These are phyloP conservation scores for Xyliphius kryptos DNA, from an alignment of 2,113 vertebrate genomes.

Conservation along the genomic window DNA sequence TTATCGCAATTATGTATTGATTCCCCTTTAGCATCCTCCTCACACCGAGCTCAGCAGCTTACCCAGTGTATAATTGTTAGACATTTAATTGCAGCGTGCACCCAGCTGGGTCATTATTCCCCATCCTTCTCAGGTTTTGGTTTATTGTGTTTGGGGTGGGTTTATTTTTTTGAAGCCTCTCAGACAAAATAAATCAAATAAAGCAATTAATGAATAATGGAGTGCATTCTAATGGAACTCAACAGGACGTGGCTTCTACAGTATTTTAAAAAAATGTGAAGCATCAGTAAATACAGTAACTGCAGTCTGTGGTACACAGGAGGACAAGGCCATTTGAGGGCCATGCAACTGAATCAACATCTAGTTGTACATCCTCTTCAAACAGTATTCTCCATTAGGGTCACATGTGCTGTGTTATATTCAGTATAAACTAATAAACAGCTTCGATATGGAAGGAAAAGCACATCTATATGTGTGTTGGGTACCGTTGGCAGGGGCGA, in stretches of 20 bases:
- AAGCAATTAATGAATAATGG: constrained; percentile 47
- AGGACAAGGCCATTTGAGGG: background rate
- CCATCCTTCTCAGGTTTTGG: constrained; percentile 51
- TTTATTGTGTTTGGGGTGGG: constrained; percentile 46
- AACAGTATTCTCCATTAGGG: background rate
- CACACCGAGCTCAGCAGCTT: constrained; percentile 52
- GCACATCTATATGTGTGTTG: background rate
- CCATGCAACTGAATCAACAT: background rate
- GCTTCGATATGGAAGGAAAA: constrained; percentile 4
- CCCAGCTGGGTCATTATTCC: constrained; percentile 66
- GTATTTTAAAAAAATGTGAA: background rate
- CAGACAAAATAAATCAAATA: constrained; percentile 16
- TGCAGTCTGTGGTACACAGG: background rate
- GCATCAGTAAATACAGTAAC: background rate
- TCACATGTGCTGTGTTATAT: background rate
- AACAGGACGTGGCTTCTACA: too few species aligned
- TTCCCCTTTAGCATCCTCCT: constrained; percentile 52
- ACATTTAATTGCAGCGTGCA: constrained; percentile 61
- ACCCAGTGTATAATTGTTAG: constrained; percentile 62
- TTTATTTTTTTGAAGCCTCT: constrained; percentile 44
- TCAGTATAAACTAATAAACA: background rate
- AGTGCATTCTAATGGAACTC: constrained; percentile 26
- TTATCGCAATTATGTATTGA: constrained; percentile 72
- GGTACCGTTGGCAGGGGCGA: background rate
- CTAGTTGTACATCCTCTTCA: background rate